phyloP scores from a whole-genome alignment of 2,888 invertebrate species.

The Polydrusus tereticollis region DNA sequence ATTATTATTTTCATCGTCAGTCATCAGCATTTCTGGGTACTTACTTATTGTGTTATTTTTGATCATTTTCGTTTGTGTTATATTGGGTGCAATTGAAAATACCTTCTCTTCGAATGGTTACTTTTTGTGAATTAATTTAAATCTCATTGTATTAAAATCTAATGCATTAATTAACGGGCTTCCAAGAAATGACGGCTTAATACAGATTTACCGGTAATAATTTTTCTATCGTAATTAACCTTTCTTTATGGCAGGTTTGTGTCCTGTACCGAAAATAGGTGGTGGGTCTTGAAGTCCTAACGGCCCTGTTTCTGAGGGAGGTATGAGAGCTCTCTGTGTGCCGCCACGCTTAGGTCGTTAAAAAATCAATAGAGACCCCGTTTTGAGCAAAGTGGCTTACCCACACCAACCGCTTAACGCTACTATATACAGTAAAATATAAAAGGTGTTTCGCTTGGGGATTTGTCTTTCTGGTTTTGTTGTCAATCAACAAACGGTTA shows the following conservation, averaged over 20 bases:
- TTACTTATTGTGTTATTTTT: too few relatives aligned
- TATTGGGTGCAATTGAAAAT: too few relatives aligned
- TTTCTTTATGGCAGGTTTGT: constrained; percentile 40
- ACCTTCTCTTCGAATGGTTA: too few relatives aligned
- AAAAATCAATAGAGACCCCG: constrained; percentile 59
- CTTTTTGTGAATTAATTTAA: too few relatives aligned
- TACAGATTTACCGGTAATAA: neutral
- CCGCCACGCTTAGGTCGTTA: constrained; percentile 53
- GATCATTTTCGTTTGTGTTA: too few relatives aligned
- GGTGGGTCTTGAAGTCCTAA: constrained; percentile 46
- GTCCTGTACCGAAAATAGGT: constrained; percentile 47
- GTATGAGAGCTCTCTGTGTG: constrained; percentile 46
- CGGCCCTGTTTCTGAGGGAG: constrained; percentile 45
- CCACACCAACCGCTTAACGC: constrained; percentile 40
- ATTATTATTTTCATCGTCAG: too few relatives aligned
- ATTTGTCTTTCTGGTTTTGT: constrained; percentile 26
- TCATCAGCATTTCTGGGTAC: too few relatives aligned
- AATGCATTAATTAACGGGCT: too few relatives aligned
- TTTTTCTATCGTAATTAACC: neutral
- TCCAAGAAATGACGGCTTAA: too few relatives aligned
- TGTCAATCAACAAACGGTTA: constrained; percentile 5
- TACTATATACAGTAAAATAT: constrained; percentile 38
- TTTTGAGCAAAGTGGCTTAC: constrained; percentile 50
- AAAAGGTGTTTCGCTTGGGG: constrained; percentile 44
- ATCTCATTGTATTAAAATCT: too few relatives aligned